Conservation (phyloP, 2,888 invertebrate genomes). For the Nemoura dubitans region DNA sequence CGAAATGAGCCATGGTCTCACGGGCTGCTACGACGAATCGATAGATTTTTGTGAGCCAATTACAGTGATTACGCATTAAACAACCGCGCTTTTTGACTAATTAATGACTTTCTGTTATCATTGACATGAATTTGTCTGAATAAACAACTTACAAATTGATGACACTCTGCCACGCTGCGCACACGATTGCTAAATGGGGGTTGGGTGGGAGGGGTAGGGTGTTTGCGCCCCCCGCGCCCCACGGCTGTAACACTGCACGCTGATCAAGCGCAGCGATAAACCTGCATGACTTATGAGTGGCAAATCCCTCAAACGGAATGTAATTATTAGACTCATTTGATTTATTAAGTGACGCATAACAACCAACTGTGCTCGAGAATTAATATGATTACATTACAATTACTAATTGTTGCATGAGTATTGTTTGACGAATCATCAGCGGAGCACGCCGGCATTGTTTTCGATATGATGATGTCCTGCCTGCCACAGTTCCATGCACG, state of each 20-base stretch:
- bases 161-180: not conserved
- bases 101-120: slow-evolving; percentile 12
- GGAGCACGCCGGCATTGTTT: not conserved
- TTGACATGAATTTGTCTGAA: slow-evolving; percentile 3
- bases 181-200: not conserved
- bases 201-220: no score
- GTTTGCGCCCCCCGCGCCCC: no score
- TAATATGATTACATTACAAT: not conserved
- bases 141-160: slow-evolving; percentile 5
- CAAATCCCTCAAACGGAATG: not conserved
- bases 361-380: not conserved
- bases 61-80: not conserved
- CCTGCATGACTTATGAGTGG: not conserved
- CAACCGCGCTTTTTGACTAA: slow-evolving; percentile 1
- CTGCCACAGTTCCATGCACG: not conserved
- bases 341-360: not conserved
- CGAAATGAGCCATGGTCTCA: not conserved
- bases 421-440: not conserved
- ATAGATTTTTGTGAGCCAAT: not conserved
- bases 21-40: not conserved
- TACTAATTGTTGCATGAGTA: not conserved
- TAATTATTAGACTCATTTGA: slow-evolving; percentile 12
- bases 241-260: not conserved
- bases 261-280: not conserved
- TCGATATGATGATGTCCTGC: not conserved